Evolutionary conservation across 2,888 invertebrate species (phyloP).

Genomic region (Euclidia mi): DNA sequence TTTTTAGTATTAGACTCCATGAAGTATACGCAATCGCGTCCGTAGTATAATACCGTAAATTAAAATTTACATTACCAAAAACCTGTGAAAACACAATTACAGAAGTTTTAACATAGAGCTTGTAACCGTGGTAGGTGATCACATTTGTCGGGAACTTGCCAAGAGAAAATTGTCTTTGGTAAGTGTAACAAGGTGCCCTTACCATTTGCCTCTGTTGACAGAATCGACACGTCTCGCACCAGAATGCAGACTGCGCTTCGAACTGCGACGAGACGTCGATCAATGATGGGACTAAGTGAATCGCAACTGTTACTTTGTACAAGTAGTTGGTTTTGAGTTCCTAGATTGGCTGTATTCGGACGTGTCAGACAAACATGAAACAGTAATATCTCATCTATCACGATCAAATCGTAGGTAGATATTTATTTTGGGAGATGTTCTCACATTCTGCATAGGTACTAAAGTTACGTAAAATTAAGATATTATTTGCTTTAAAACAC

Average conservation of each 20-base stretch:
- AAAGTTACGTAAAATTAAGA: too few relatives aligned
- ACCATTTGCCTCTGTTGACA: slow-evolving; percentile 53
- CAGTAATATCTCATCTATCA: too few relatives aligned
- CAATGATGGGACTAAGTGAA: slow-evolving; percentile 25
- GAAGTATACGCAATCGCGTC: slow-evolving; percentile 54
- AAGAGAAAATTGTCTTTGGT: slow-evolving; percentile 84
- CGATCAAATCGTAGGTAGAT: too few relatives aligned
- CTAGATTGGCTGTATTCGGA: too few relatives aligned
- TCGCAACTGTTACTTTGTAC: too few relatives aligned
- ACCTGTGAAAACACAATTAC: slow-evolving; percentile 85
- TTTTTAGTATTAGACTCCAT: slow-evolving; percentile 46
- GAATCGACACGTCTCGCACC: slow-evolving; percentile 34
- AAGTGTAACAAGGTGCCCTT: slow-evolving; percentile 74
- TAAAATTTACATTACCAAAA: slow-evolving; percentile 83
- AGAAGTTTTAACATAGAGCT: slow-evolving; percentile 83
- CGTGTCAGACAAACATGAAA: too few relatives aligned
- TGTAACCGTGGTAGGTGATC: slow-evolving; percentile 81
- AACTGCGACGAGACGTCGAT: slow-evolving; percentile 26
- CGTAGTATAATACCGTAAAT: slow-evolving; percentile 74
- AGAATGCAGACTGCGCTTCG: slow-evolving; percentile 29
- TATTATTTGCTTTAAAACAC: too few relatives aligned
- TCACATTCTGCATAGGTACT: too few relatives aligned
- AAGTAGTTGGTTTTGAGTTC: too few relatives aligned
- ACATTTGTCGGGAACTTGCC: slow-evolving; percentile 81
- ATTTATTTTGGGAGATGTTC: too few relatives aligned